A percentile compares a stretch with the other conserved stretches of the same genome.
Conservation (phyloP, 2,113 vertebrate species). For the Gymnorhina tibicen region DNA sequence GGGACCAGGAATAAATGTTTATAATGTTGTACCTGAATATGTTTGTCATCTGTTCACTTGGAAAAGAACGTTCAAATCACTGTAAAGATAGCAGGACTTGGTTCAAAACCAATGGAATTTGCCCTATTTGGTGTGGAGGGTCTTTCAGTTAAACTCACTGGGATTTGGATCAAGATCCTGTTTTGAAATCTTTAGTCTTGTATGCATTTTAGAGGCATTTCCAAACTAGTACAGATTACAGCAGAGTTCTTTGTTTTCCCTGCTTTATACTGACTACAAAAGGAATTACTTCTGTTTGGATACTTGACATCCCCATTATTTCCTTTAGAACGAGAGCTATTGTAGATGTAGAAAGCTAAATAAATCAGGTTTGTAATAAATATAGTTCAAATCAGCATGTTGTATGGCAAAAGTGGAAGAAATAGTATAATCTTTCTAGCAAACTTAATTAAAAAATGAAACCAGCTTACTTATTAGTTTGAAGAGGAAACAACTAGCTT, state of each 20-base stretch:
- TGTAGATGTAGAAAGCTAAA: not conserved
- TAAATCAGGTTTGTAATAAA: constrained; percentile 15
- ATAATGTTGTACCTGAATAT: not conserved
- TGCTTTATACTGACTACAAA: constrained; percentile 16
- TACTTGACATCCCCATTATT: not conserved
- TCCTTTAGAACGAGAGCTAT: constrained; percentile 4
- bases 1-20: not conserved
- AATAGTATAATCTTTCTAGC: not conserved
- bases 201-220: not conserved
- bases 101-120: not conserved
- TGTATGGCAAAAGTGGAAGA: not conserved
- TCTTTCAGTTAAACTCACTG: not conserved
- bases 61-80: not conserved
- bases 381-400: not conserved
- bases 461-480: not conserved
- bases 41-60: not conserved
- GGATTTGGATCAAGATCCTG: not conserved
- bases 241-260: constrained; percentile 20
- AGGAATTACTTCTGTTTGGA: constrained; percentile 33
- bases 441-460: not conserved
- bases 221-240: not conserved
- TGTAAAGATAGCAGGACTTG: not conserved
- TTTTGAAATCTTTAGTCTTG: not conserved
- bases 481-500: not conserved
- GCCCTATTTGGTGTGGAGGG: not conserved